A percentile compares a stretch with the other conserved stretches of the same genome.
Evolutionary conservation across 2,797 vertebrate species (phyloP).

Genomic region (Salmo trutta): DNA sequence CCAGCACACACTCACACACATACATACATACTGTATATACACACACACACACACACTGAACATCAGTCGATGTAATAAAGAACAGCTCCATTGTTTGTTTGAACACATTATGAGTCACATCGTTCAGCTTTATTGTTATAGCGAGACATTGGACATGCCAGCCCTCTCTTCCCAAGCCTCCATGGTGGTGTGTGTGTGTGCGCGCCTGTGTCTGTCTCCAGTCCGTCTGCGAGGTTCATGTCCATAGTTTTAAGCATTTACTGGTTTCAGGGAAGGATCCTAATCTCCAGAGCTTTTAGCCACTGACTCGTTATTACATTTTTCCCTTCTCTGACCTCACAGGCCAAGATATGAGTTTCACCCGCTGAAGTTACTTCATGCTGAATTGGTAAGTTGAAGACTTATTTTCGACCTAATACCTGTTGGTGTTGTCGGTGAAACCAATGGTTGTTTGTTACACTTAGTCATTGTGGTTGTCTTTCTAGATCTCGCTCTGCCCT

Average conservation of each 20-base stretch:
- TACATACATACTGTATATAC: too few species aligned
- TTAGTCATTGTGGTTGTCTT: neutral
- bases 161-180: neutral
- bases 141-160: slow-evolving; percentile 15
- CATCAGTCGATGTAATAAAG: neutral
- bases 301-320: neutral
- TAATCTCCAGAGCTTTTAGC: neutral
- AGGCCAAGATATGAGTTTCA: slow-evolving; percentile 72
- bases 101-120: slow-evolving; percentile 47
- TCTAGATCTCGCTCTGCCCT: neutral
- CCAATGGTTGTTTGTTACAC: neutral
- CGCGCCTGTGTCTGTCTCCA: slow-evolving; percentile 30
- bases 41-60: neutral
- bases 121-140: slow-evolving; percentile 32
- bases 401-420: neutral
- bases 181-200: neutral
- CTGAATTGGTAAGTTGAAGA: slow-evolving; percentile 72
- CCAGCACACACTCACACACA: slow-evolving; percentile 10
- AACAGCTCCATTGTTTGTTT: slow-evolving; percentile 7
- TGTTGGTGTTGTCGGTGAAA: neutral
- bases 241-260: slow-evolving; percentile 9
- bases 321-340: slow-evolving; percentile 65
- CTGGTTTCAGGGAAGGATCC: too few species aligned
- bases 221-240: slow-evolving; percentile 15
- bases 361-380: slow-evolving; percentile 67